These are phyloP conservation scores for Parochlus steinenii DNA, from an alignment of 2,888 invertebrate genomes.

Conservation along the genomic window DNA sequence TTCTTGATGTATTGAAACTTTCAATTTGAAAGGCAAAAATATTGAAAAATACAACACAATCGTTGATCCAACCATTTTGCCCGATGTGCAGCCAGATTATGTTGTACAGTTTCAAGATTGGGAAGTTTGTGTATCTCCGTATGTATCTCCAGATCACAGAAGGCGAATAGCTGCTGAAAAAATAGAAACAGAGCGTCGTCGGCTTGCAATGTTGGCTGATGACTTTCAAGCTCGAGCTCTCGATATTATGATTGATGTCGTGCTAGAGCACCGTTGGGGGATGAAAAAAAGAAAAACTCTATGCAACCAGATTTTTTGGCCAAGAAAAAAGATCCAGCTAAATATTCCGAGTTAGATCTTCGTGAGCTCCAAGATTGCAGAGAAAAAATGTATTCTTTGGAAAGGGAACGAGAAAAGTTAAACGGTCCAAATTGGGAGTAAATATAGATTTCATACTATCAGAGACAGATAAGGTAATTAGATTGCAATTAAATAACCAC, in stretches of 20 bases:
- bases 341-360: constrained; percentile 60
- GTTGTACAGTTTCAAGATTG: constrained; percentile 15
- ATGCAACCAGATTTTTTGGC: constrained; percentile 61
- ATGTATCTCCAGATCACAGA: constrained; percentile 35
- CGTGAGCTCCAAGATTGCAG: constrained; percentile 53
- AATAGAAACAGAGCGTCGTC: constrained; percentile 38
- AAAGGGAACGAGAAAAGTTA: constrained; percentile 60
- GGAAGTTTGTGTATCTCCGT: constrained; percentile 25
- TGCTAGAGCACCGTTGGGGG: constrained; percentile 74
- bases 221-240: constrained; percentile 63
- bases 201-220: constrained; percentile 41
- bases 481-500: too few species aligned
- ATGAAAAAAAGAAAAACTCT: constrained; percentile 71
- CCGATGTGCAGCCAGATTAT: constrained; percentile 15
- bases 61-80: constrained; percentile 14
- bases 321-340: constrained; percentile 47
- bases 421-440: too few species aligned
- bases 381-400: constrained; percentile 45
- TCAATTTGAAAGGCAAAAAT: constrained; percentile 10
- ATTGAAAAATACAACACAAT: constrained; percentile 7
- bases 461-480: too few species aligned
- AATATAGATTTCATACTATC: too few species aligned
- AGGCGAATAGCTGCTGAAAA: constrained; percentile 32
- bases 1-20: constrained; percentile 15
- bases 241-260: constrained; percentile 75